These are phyloP conservation scores for Ashinkailepas kermadecensis DNA, from an alignment of 2,888 invertebrate genomes.

Conservation along the genomic window DNA sequence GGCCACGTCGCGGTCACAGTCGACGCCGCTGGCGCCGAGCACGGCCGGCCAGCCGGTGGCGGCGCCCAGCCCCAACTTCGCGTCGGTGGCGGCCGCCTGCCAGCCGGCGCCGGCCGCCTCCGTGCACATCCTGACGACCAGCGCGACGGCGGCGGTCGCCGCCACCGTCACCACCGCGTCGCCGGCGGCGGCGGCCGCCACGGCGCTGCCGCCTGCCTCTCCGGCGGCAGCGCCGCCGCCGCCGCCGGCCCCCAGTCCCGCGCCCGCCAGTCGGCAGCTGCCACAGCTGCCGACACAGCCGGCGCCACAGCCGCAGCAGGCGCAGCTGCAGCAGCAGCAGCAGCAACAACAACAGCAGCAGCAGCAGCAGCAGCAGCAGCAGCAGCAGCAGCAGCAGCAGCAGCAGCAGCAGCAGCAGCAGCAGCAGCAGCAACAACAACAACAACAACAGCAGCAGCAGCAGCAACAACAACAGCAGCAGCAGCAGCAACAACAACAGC, in stretches of 20 bases:
- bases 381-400: conserved; percentile 28
- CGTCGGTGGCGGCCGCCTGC: background rate
- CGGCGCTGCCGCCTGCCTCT: conserved; percentile 23
- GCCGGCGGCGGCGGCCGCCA: conserved; percentile 20
- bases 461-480: conserved; percentile 37
- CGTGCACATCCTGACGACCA: conserved; percentile 14
- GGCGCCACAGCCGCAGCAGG: conserved; percentile 30
- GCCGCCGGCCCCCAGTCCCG: conserved; percentile 16
- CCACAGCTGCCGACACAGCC: conserved; percentile 30
- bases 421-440: conserved; percentile 38
- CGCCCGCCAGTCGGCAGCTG: conserved; percentile 25
- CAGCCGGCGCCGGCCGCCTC: background rate
- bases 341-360: background rate
- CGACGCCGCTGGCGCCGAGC: conserved; percentile 2
- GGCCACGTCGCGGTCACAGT: background rate
- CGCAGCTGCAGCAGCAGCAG: background rate
- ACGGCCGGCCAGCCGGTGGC: background rate
- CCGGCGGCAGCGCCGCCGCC: conserved; percentile 23
- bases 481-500: conserved; percentile 22
- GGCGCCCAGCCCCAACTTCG: background rate
- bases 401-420: conserved; percentile 24
- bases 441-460: conserved; percentile 44
- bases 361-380: conserved; percentile 28
- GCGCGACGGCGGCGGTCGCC: conserved; percentile 4
- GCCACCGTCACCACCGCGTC: conserved; percentile 12